Evolutionary conservation across 2,888 invertebrate species (phyloP).

Genomic region (Agriotes lineatus): DNA sequence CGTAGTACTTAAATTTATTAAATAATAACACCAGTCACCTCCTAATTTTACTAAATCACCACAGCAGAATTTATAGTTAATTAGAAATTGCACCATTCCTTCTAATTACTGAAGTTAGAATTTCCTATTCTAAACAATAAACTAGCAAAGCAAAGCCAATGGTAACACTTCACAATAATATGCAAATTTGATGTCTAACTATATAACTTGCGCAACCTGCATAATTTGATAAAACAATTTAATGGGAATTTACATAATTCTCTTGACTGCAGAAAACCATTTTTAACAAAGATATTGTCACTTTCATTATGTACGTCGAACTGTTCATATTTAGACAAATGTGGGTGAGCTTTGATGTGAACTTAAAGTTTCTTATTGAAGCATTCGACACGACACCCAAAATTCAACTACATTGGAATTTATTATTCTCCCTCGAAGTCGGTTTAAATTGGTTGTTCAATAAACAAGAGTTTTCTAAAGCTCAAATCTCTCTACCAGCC

Average conservation of each 20-base stretch:
- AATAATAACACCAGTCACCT: too few species aligned
- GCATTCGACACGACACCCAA: too few species aligned
- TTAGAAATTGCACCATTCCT: not conserved
- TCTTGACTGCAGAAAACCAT: constrained; percentile 21
- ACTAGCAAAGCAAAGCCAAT: constrained; percentile 10
- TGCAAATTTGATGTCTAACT: constrained; percentile 37
- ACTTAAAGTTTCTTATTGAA: too few species aligned
- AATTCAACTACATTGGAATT: constrained; percentile 1
- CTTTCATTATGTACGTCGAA: not conserved
- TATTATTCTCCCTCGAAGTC: not conserved
- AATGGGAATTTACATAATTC: constrained; percentile 35
- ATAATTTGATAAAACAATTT: constrained; percentile 38
- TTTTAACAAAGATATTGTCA: constrained; percentile 18
- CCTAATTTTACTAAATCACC: too few species aligned
- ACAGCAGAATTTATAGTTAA: too few species aligned
- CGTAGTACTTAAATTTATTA: too few species aligned
- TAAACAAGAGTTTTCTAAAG: constrained; percentile 10
- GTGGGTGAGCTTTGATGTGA: too few species aligned
- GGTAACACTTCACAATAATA: constrained; percentile 36
- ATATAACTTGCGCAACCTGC: constrained; percentile 31
- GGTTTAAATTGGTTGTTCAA: constrained; percentile 9
- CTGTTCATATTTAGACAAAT: too few species aligned
- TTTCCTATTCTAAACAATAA: constrained; percentile 22
- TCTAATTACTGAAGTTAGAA: constrained; percentile 4
- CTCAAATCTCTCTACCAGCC: not conserved